Base-by-base conservation (phyloP, 2,113 vertebrate genomes). In the Siniperca knerii region DNA sequence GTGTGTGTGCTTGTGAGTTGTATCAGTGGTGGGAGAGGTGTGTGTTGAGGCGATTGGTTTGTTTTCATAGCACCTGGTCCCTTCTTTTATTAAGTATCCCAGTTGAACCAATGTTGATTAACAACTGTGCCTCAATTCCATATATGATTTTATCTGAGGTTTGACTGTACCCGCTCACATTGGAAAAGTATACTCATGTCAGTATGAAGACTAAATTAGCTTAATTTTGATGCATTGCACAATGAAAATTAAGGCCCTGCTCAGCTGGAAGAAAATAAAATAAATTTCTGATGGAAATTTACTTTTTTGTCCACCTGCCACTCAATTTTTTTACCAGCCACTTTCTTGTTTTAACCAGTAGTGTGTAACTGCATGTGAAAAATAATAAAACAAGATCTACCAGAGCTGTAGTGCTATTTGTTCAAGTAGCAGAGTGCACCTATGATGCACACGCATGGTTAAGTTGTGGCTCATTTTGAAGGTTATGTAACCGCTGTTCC, bases 11-110 rank as follows among this genome's bases (percentile, higher is more conserved):
- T 2, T 52, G 46, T 33, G 67, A 18, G 4, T 72, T 65, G 40
- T 54, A 9, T 67, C 5, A 25, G 25, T 69, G 12, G n/a, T 69
- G 18, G 33, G 4, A 46, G 37, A 18, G 21, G 15, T 18, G 23
- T 23, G 8, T 54, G 55, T 55, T 46, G 46, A 78, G 50, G 37
- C 6, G 6, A 58, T 10, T 77, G 57, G 60, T 52, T 42, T 78
- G 68, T 67, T 58, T 84, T 66, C 50, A 48, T 4, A 29, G 40
- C 75, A 84, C 61, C 75, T 71, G 67, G 25, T 77, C 52, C 21
- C 40, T 25, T 29, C 37, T 37, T 60, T 35, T 29, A 37, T 64
- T 13, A n/a, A 9, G 44, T 44, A 21, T 69, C 35, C 42, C 42
- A 44, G 40, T 42, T 67, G 60, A 52, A 66, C 18, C 44, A 18